Evolutionary conservation across 2,888 invertebrate genomes (phyloP).

Genomic region (Andrena chrysosceles): DNA sequence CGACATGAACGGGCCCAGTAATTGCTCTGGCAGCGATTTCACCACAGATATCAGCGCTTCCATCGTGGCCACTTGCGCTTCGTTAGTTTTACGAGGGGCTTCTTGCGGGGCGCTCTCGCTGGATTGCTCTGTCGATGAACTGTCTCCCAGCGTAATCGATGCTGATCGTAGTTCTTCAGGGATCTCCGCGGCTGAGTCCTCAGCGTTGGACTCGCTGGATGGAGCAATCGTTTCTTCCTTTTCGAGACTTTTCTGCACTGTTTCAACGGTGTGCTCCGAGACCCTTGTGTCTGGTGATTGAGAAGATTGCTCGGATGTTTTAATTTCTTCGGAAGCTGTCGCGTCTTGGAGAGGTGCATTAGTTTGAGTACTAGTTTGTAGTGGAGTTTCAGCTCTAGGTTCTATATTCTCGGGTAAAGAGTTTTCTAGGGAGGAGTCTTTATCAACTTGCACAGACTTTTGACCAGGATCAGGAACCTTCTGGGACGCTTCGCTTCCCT

Average conservation of each 20-base stretch:
- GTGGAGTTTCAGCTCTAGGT: background rate
- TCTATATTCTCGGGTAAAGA: background rate
- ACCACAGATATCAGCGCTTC: slow-evolving; percentile 79
- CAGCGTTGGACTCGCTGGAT: background rate
- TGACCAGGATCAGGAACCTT: slow-evolving; percentile 24
- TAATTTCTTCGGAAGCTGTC: background rate
- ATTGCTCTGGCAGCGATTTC: slow-evolving; percentile 80
- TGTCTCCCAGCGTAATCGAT: background rate
- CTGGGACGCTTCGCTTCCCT: slow-evolving; percentile 16
- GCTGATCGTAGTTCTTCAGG: slow-evolving; percentile 11
- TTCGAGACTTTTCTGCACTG: background rate
- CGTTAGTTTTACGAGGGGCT: slow-evolving; percentile 16
- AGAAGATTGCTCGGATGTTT: background rate
- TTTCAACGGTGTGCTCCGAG: background rate
- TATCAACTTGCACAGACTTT: slow-evolving; percentile 30
- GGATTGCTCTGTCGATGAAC: background rate
- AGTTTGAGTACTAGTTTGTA: background rate
- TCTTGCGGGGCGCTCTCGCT: background rate
- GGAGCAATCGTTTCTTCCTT: background rate
- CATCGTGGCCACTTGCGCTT: slow-evolving; percentile 67
- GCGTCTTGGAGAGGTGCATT: background rate
- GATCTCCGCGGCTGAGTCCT: background rate
- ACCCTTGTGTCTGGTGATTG: background rate
- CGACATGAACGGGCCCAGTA: slow-evolving; percentile 77
- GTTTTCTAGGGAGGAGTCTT: slow-evolving; percentile 35